These are phyloP conservation scores for Dromiciops gliroides DNA, from an alignment of 2,113 vertebrate species.

Conservation along the genomic window DNA sequence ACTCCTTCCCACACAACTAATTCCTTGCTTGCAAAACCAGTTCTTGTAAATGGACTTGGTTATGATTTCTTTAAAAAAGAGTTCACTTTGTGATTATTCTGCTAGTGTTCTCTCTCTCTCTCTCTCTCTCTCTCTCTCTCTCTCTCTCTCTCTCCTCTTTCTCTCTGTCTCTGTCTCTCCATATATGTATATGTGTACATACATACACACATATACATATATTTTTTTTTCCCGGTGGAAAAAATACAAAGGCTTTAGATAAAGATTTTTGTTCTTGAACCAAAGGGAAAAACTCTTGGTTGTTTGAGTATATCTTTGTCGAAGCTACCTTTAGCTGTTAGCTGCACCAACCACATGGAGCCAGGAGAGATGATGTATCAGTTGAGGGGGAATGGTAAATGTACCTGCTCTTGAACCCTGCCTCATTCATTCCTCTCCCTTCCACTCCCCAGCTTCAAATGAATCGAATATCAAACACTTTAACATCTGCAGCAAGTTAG, in stretches of 20 bases:
- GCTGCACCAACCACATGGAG: background rate
- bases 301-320: background rate
- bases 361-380: background rate
- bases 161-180: too few relatives aligned
- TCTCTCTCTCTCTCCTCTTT: too few relatives aligned
- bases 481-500: background rate
- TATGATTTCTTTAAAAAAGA: background rate
- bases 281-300: background rate
- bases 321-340: background rate
- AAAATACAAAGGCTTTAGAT: background rate
- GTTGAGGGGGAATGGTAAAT: background rate
- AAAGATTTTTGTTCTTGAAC: background rate
- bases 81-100: background rate
- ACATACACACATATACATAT: background rate
- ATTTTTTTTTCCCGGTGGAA: background rate
- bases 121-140: too few relatives aligned
- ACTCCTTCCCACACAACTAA: background rate
- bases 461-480: background rate
- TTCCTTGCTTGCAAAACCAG: background rate
- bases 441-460: background rate
- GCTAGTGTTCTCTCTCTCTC: background rate
- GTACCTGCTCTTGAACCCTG: background rate
- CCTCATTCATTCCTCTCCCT: background rate
- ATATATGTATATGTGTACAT: too few relatives aligned
- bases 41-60: background rate